Percentiles rank a stretch among this genome's conserved stretches.
These are phyloP conservation scores for Zygogramma bicolorata DNA, from an alignment of 2,888 invertebrate species.

Conservation along the genomic window DNA sequence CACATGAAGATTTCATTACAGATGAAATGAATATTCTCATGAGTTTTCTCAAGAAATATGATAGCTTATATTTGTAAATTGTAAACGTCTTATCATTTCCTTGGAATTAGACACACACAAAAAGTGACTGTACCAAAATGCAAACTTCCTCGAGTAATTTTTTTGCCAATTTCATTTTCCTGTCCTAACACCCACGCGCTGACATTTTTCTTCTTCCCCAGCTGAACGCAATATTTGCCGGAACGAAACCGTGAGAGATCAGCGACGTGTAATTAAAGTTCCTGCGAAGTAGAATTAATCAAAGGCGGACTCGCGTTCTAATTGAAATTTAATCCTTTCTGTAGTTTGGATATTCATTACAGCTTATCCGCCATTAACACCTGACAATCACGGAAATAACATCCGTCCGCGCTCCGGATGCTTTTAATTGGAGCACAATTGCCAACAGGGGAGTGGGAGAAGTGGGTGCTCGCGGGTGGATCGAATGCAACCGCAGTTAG, in stretches of 20 bases:
- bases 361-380: slow-evolving; percentile 3
- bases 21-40: no score
- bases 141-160: background rate
- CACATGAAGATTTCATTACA: no score
- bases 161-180: background rate
- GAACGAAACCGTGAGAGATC: background rate
- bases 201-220: background rate
- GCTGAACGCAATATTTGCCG: background rate
- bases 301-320: background rate
- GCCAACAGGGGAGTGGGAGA: background rate
- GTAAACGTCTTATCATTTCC: no score
- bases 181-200: background rate
- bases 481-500: background rate
- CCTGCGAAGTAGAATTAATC: background rate
- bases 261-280: background rate
- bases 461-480: background rate
- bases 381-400: slow-evolving; percentile 7
- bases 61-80: no score
- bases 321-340: slow-evolving; percentile 8
- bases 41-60: no score
- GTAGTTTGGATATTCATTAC: slow-evolving; percentile 5
- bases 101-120: no score
- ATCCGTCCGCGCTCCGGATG: background rate
- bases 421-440: slow-evolving; percentile 1
- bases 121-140: no score